phyloP scores from a whole-genome alignment of 2,113 vertebrate species.

The Callocephalon fimbriatum region DNA sequence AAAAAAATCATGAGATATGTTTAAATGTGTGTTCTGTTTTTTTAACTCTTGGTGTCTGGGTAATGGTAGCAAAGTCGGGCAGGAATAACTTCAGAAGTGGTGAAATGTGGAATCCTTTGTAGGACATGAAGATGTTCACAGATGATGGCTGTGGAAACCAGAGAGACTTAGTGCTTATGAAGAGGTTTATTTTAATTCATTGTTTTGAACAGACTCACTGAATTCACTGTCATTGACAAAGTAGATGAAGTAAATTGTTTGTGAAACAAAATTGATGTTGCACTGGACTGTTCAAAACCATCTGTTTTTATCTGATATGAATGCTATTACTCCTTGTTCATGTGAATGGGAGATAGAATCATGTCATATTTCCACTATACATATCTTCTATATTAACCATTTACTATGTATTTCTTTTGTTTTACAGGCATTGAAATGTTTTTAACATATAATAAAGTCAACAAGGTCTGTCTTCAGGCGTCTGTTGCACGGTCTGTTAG shows the following conservation, averaged over 20 bases:
- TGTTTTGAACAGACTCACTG: neutral
- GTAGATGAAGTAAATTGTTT: neutral
- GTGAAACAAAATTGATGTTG: neutral
- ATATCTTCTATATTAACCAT: neutral
- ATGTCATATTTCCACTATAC: fast-evolving
- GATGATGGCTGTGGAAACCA: neutral
- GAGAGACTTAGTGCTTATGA: neutral
- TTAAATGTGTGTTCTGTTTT: neutral
- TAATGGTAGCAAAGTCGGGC: neutral
- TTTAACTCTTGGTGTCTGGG: neutral
- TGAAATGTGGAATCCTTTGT: neutral
- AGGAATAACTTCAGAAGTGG: neutral
- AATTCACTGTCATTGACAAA: neutral
- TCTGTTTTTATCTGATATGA: neutral
- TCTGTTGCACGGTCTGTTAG: conserved; percentile 64
- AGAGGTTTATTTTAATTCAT: neutral
- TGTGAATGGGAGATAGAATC: neutral
- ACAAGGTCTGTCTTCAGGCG: conserved; percentile 83
- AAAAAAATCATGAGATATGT: neutral
- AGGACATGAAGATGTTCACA: neutral
- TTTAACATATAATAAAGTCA: conserved; percentile 85
- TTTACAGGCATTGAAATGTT: conserved; percentile 82
- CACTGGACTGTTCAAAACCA: neutral
- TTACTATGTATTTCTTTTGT: neutral
- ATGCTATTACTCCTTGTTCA: neutral